phyloP scores from a whole-genome alignment of 2,888 invertebrate species.

The Aricia artaxerxes region DNA sequence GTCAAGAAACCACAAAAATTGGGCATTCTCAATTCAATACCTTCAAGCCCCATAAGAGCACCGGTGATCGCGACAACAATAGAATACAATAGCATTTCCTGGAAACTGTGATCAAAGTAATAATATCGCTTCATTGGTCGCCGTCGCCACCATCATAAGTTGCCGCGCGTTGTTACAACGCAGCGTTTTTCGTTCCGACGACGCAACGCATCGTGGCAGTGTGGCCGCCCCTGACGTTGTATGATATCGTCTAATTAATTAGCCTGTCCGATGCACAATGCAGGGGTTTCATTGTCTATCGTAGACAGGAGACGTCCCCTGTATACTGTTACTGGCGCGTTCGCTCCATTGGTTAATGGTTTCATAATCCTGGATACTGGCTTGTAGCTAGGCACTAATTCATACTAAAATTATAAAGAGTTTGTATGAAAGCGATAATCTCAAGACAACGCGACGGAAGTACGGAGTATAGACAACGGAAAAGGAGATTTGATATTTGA shows the following conservation, averaged over 20 bases:
- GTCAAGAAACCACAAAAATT: too few species aligned
- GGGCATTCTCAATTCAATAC: too few species aligned
- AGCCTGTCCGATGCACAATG: conserved; percentile 15
- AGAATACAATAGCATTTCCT: too few species aligned
- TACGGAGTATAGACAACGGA: too few species aligned
- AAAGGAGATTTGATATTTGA: too few species aligned
- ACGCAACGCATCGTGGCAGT: neutral
- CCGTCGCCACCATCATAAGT: neutral
- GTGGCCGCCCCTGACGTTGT: neutral
- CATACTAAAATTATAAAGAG: neutral
- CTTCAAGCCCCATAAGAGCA: too few species aligned
- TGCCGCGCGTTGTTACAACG: neutral
- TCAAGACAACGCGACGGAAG: too few species aligned
- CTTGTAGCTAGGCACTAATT: neutral
- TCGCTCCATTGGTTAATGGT: conserved; percentile 43
- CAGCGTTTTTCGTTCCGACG: neutral
- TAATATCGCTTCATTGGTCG: too few species aligned
- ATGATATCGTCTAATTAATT: conserved; percentile 20
- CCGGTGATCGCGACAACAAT: too few species aligned
- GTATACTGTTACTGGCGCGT: conserved; percentile 31
- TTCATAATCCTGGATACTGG: conserved; percentile 35
- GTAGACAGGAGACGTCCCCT: neutral
- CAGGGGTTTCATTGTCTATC: conserved; percentile 22
- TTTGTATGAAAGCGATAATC: too few species aligned
- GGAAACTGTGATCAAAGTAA: too few species aligned